A percentile compares a stretch with the other conserved stretches of the same genome.
Conservation (phyloP, 2,113 vertebrate species). For the Eublepharis macularius region DNA sequence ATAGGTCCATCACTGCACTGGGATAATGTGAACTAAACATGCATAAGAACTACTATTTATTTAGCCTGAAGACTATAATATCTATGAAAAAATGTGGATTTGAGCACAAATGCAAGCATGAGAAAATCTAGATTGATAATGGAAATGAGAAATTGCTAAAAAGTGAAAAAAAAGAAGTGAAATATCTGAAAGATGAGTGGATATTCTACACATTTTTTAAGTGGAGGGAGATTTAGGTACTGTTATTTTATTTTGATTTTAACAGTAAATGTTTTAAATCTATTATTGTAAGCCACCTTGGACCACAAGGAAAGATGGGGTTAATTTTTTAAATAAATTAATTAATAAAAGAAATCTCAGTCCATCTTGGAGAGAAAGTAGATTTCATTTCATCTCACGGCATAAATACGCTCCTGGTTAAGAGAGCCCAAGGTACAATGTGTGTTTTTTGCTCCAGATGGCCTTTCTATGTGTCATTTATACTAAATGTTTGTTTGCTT, state of each 20-base stretch:
- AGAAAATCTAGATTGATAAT: background rate
- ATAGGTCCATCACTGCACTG: background rate
- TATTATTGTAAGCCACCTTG: no score
- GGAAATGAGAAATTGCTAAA: background rate
- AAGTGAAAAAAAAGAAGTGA: background rate
- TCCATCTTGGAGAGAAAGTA: no score
- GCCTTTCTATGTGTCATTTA: constrained; percentile 50
- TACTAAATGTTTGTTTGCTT: constrained; percentile 54
- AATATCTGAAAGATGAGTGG: background rate
- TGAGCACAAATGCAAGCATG: background rate
- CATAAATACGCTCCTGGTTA: no score
- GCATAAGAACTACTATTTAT: background rate
- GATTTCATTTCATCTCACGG: no score
- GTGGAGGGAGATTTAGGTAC: no score
- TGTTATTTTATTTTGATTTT: no score
- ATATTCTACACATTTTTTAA: no score
- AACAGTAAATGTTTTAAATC: no score
- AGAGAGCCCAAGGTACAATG: background rate
- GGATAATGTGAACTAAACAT: background rate
- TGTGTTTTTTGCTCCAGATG: constrained; percentile 50
- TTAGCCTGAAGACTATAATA: background rate
- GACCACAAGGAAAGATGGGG: no score
- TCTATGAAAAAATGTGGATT: background rate
- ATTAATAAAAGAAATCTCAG: no score
- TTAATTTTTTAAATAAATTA: no score